These are phyloP conservation scores for Aegotheles bennettii DNA, from an alignment of 2,113 vertebrate genomes.

Conservation along the genomic window DNA sequence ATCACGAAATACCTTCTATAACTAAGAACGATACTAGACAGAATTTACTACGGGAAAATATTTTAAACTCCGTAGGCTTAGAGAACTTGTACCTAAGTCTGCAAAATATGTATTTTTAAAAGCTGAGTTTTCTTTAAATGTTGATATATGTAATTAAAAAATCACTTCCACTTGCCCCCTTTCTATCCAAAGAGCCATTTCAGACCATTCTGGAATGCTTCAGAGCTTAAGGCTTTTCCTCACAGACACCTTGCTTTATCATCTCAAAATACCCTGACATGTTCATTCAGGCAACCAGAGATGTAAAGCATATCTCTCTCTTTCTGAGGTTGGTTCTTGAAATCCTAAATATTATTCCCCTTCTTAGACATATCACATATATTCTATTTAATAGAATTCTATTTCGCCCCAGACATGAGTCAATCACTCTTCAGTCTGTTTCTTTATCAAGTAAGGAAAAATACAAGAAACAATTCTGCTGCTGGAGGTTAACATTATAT, in stretches of 20 bases:
- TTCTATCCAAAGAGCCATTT: background rate
- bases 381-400: background rate
- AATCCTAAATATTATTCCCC: background rate
- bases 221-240: background rate
- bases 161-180: background rate
- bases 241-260: background rate
- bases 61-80: background rate
- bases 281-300: background rate
- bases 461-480: background rate
- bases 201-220: background rate
- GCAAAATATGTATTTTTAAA: background rate
- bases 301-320: background rate
- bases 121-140: fast-evolving
- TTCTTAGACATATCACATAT: background rate
- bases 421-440: background rate
- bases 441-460: background rate
- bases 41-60: background rate
- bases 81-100: background rate
- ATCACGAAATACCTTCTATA: background rate
- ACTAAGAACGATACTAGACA: background rate
- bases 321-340: background rate
- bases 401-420: background rate
- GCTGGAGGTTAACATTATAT: background rate
- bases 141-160: background rate
- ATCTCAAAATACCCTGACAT: background rate